A percentile compares a stretch with the other conserved stretches of the same genome.
These are phyloP conservation scores for Microplitis deprimator DNA, from an alignment of 2,888 invertebrate species.

Conservation along the genomic window DNA sequence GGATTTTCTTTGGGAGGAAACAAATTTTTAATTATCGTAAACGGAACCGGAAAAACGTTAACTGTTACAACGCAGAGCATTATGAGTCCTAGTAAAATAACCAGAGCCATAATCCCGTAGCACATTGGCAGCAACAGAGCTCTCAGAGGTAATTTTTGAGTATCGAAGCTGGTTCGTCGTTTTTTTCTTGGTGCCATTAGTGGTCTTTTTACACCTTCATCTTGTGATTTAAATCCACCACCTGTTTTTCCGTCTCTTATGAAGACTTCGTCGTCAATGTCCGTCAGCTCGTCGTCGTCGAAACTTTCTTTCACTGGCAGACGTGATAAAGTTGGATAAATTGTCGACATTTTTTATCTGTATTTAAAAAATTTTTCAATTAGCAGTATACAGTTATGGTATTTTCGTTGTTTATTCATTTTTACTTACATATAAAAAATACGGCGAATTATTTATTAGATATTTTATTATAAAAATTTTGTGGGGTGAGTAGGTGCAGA, in stretches of 20 bases:
- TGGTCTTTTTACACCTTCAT: conserved; percentile 81
- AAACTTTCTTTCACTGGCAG: conserved; percentile 79
- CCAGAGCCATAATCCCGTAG: conserved; percentile 77
- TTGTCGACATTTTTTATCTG: conserved; percentile 71
- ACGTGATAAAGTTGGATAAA: conserved; percentile 76
- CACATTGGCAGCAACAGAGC: conserved; percentile 78
- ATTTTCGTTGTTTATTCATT: background rate
- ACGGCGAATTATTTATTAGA: background rate
- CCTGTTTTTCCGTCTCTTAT: conserved; percentile 81
- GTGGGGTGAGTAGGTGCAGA: background rate
- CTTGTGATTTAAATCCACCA: conserved; percentile 77
- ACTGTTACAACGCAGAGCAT: conserved; percentile 77
- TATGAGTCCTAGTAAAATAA: conserved; percentile 76
- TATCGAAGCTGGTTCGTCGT: conserved; percentile 72
- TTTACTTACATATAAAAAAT: background rate
- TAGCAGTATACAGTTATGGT: too few species aligned
- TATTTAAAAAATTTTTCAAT: background rate
- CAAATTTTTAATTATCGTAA: conserved; percentile 77
- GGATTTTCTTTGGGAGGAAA: conserved; percentile 63
- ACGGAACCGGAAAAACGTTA: conserved; percentile 78
- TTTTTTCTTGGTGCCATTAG: conserved; percentile 82
- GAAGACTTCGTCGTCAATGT: conserved; percentile 85
- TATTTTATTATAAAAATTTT: background rate
- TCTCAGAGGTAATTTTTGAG: conserved; percentile 74
- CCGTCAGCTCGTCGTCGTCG: conserved; percentile 82